Evolutionary conservation across 2,888 invertebrate genomes (phyloP).

Genomic region (Caenorhabditis becei): DNA sequence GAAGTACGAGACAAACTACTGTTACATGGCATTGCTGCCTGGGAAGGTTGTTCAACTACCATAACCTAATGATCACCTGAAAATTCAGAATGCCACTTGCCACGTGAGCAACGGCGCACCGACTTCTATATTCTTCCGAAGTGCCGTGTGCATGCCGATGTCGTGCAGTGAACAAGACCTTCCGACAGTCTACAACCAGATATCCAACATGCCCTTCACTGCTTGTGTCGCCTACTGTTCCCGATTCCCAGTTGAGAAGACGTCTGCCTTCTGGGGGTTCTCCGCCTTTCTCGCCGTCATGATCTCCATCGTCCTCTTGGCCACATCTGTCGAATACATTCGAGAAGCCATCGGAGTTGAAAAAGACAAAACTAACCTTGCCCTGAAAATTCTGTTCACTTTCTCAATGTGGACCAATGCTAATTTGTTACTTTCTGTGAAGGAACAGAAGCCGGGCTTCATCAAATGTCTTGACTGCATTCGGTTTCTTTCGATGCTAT

Average conservation of each 20-base stretch:
- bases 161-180: constrained; percentile 43
- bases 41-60: constrained; percentile 10
- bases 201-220: constrained; percentile 32
- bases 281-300: constrained; percentile 40
- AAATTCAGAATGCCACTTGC: constrained; percentile 27
- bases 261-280: constrained; percentile 46
- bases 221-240: constrained; percentile 41
- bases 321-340: constrained; percentile 37
- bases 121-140: constrained; percentile 22
- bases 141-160: constrained; percentile 60
- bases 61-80: background rate
- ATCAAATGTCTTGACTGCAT: constrained; percentile 72
- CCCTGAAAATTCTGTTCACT: constrained; percentile 28
- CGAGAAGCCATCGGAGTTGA: constrained; percentile 1
- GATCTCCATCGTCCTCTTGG: constrained; percentile 9
- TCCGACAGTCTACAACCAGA: constrained; percentile 41
- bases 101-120: constrained; percentile 17
- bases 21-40: constrained; percentile 40
- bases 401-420: constrained; percentile 67
- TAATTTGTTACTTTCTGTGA: constrained; percentile 39
- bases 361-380: background rate
- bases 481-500: constrained; percentile 71
- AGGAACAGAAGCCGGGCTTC: constrained; percentile 60
- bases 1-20: constrained; percentile 57
- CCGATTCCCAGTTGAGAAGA: constrained; percentile 31